Evolutionary conservation across 1,140 invertebrate species (phyloP), one percentile per base, ranked within the genome.

Genomic region (Steinernema feltiae): DNA sequence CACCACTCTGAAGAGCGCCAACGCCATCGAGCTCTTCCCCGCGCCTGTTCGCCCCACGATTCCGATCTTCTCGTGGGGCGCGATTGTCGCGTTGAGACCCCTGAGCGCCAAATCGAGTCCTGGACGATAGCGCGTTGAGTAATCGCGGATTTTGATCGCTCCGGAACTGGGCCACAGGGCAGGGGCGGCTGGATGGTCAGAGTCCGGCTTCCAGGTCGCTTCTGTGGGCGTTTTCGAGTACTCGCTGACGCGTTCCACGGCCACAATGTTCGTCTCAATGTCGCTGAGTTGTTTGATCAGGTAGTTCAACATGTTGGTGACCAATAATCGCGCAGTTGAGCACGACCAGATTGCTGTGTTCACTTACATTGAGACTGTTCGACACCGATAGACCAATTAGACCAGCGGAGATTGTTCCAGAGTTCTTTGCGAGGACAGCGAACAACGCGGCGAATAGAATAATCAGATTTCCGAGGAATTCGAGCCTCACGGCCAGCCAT

Each of bases 201-300:
- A 27, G 41, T 24, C 30, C 2, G 21, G 29, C 15, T n/a, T 3
- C 41, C 21, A 27, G n/a, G 21, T 32, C 18, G 86, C 88, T 84
- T 89, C 89, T 48, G 84, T 87, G 72, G 90, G 89, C 0, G 92
- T 92, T 87, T 95, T 93, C 1, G 92, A 91, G 85, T 97, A 98
- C 85, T 98, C 95, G 86, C 94, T 95, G 80, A 98, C 94, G 87
- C 95, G 91, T 87, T 98, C 95, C 0, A 98, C 94, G 18, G 94
- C 93, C 0, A 98, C 95, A 78, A 98, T 97, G 86, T 97, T 97
- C 0, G 94, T 96, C 89, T 98, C 95, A 30, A 98, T 91, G 81
- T 98, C 95, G 3, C 93, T 94, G 0, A 93, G 93, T 93, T 97
- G 97, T 77, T 94, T 89, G 3, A 98, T 94, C 77, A 97, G 88